Base-by-base conservation (phyloP, 2,113 vertebrate genomes). In the Chaetodon auriga region DNA sequence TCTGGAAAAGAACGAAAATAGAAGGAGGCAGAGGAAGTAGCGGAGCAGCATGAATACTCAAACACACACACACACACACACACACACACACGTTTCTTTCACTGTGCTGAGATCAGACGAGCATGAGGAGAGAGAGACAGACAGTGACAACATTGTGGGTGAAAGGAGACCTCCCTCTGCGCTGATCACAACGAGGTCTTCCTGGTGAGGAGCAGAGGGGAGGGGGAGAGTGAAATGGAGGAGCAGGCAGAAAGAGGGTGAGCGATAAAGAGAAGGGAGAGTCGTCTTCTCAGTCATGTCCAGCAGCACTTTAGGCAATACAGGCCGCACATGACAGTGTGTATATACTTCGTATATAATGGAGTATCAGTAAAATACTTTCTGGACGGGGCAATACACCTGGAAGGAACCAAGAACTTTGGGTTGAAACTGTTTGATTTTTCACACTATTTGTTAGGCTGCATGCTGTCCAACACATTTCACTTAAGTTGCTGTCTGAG, bases 131-230 rank as follows among this genome's bases (percentile, higher is more conserved):
- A 70, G 71, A 69, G 49, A 69, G 71, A 81, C 81, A 78, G 74
- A 90, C 85, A 87, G 73, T 75, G 77, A 83, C 63, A 83, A 89
- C 83, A 87, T 82, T 89, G 87, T 89, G 78, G 53, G 62, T 78
- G 69, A 85, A 73, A 87, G 75, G 61, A 86, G 77, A 53, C 80
- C 70, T 68, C 87, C 62, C 30, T 71, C 61, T 62, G 58, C 18
- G n/a, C 77, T 9, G 72, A 84, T 83, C 73, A 84, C 72, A 75
- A 68, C 65, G 48, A 92, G 70, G 65, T 71, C 62, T 68, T 82
- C 63, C 75, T 70, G 61, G 58, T 43, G 21, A 19, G 25, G 71
- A 41, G 70, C 18, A 62, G 54, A 30, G 73, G 19, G 46, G 60
- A 55, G 21, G 18, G 41, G 21, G 14, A 45, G 23, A 46, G n/a